Conservation (phyloP, 2,113 vertebrate species). For the Pseudorhombus dupliciocellatus region DNA sequence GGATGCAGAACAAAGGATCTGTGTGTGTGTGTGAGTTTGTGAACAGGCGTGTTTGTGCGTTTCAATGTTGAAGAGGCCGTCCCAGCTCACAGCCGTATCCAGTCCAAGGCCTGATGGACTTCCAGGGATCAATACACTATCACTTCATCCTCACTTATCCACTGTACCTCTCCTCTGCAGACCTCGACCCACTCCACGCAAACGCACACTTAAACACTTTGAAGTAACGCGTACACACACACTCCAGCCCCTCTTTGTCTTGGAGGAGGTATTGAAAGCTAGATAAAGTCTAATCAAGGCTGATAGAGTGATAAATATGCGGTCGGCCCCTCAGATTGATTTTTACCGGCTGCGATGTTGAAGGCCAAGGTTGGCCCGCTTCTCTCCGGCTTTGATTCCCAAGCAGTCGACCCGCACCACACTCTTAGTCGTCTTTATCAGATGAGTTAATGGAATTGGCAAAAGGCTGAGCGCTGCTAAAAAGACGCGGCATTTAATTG, state of each 20-base stretch:
- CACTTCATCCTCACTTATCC: constrained; percentile 52
- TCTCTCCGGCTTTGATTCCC: constrained; percentile 18
- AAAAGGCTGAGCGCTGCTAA: constrained; percentile 45
- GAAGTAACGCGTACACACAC: constrained; percentile 1
- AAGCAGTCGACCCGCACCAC: not conserved
- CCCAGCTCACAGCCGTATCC: constrained; percentile 52
- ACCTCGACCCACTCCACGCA: constrained; percentile 6
- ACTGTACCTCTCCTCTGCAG: constrained; percentile 34
- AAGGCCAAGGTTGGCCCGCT: constrained; percentile 48
- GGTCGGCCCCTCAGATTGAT: constrained; percentile 64
- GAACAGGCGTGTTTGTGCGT: not conserved
- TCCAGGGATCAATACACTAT: constrained; percentile 63
- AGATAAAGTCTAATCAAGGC: constrained; percentile 69
- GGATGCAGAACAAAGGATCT: not conserved
- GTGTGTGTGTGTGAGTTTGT: not conserved
- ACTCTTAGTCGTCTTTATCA: not conserved
- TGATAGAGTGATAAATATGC: constrained; percentile 64
- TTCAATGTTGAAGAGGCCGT: constrained; percentile 22
- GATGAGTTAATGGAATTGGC: constrained; percentile 42
- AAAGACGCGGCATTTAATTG: constrained; percentile 52
- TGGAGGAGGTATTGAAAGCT: constrained; percentile 56
- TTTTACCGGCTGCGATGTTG: constrained; percentile 38
- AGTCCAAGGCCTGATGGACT: constrained; percentile 59
- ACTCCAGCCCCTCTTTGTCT: constrained; percentile 25
- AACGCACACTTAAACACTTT: constrained; percentile 6